Percentiles rank a stretch among this genome's conserved stretches.
These are phyloP conservation scores for Pristionchus fissidentatus DNA, from an alignment of 2,888 invertebrate species.

Conservation along the genomic window DNA sequence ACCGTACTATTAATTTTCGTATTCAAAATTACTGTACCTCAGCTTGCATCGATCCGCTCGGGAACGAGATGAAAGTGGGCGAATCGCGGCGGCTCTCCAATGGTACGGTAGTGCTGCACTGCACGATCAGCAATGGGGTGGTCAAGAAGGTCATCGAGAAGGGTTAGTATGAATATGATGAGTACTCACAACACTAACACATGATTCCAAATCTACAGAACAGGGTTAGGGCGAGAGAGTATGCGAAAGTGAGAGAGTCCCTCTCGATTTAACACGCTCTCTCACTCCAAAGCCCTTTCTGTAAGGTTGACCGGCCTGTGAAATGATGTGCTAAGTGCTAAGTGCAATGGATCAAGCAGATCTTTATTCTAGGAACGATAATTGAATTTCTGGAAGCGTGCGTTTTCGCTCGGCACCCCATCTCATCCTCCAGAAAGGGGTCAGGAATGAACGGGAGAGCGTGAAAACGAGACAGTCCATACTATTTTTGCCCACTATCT, in stretches of 20 bases:
- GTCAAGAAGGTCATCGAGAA: slow-evolving; percentile 62
- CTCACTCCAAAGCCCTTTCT: no score
- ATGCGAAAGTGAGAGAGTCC: no score
- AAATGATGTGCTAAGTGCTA: neutral
- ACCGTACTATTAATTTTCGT: no score
- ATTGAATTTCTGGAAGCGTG: neutral
- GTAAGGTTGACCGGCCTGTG: no score
- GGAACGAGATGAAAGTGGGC: slow-evolving; percentile 59
- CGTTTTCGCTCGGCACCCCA: no score
- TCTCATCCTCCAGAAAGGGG: no score
- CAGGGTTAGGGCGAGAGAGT: no score
- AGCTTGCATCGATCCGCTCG: slow-evolving; percentile 62
- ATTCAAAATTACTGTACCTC: neutral
- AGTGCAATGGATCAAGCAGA: neutral
- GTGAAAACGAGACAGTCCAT: no score
- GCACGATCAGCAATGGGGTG: slow-evolving; percentile 59
- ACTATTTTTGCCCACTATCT: no score
- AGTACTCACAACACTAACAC: neutral
- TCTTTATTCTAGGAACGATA: neutral
- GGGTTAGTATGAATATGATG: slow-evolving; percentile 47
- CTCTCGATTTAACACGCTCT: no score
- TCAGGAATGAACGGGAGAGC: no score
- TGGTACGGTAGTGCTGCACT: slow-evolving; percentile 62
- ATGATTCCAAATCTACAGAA: no score
- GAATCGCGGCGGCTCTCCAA: slow-evolving; percentile 58